These are phyloP conservation scores for Magallana nippona DNA, from an alignment of 2,888 invertebrate genomes.

Conservation along the genomic window DNA sequence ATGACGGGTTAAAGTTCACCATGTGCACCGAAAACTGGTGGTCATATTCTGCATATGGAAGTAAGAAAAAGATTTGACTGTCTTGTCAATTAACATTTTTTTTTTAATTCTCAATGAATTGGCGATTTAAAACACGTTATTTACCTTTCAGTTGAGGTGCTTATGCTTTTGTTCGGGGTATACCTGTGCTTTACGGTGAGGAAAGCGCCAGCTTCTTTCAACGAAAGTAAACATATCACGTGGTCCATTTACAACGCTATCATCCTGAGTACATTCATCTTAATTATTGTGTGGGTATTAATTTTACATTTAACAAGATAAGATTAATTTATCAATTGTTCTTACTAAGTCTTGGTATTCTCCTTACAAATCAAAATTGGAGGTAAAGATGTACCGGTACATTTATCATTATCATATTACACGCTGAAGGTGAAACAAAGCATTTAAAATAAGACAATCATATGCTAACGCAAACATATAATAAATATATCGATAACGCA, in stretches of 20 bases:
- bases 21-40: conserved; percentile 96
- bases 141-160: conserved; percentile 78
- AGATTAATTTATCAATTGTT: too few species aligned
- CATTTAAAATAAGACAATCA: too few species aligned
- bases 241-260: conserved; percentile 97
- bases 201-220: conserved; percentile 94
- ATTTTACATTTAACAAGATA: too few species aligned
- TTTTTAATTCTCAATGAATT: too few species aligned
- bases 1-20: conserved; percentile 87
- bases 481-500: too few species aligned
- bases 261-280: conserved; percentile 94
- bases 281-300: conserved; percentile 93
- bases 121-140: too few species aligned
- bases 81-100: background rate
- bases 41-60: conserved; percentile 95
- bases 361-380: too few species aligned
- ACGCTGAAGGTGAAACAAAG: too few species aligned
- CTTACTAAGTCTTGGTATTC: too few species aligned
- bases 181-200: conserved; percentile 81
- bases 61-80: conserved; percentile 80
- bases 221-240: conserved; percentile 94
- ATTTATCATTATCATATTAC: too few species aligned
- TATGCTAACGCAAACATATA: too few species aligned
- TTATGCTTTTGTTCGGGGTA: conserved; percentile 81
- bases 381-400: too few species aligned